phyloP scores from a whole-genome alignment of 2,888 invertebrate species.

The Serripes groenlandicus region DNA sequence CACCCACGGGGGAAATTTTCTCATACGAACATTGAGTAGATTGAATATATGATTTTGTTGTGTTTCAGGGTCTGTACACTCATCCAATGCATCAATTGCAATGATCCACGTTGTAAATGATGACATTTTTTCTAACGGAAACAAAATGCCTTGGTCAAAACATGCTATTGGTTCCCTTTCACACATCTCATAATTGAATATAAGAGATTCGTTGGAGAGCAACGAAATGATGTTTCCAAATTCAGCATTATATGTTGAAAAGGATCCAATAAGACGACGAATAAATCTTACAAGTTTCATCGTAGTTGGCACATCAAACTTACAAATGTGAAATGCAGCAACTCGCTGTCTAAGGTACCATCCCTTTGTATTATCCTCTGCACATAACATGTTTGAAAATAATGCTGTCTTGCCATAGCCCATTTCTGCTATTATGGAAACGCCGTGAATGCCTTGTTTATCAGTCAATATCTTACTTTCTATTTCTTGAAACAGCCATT shows the following conservation, averaged over 20 bases:
- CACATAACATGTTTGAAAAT: slow-evolving; percentile 31
- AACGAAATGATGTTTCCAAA: slow-evolving; percentile 38
- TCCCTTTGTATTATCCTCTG: neutral
- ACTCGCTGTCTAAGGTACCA: neutral
- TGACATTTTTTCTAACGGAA: slow-evolving; percentile 1
- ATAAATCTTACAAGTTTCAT: slow-evolving; percentile 16
- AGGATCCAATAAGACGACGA: slow-evolving; percentile 27
- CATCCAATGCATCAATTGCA: slow-evolving; percentile 38
- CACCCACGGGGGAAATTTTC: slow-evolving; percentile 27
- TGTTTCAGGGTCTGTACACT: slow-evolving; percentile 14
- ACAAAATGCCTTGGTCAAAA: slow-evolving; percentile 31
- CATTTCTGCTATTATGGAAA: slow-evolving; percentile 23
- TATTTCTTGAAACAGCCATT: slow-evolving; percentile 20
- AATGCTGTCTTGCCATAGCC: slow-evolving; percentile 47
- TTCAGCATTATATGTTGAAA: slow-evolving; percentile 31
- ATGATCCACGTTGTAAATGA: neutral
- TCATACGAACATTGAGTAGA: neutral
- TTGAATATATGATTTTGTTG: slow-evolving; percentile 1
- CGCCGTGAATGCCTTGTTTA: neutral
- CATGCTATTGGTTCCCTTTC: slow-evolving; percentile 32
- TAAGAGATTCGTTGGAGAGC: neutral
- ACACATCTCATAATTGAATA: slow-evolving; percentile 15
- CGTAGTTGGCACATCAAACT: slow-evolving; percentile 30
- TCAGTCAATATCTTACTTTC: neutral
- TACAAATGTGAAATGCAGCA: slow-evolving; percentile 32